Base-by-base conservation (phyloP, 2,113 vertebrate species). In the Odobenus rosmarus region DNA sequence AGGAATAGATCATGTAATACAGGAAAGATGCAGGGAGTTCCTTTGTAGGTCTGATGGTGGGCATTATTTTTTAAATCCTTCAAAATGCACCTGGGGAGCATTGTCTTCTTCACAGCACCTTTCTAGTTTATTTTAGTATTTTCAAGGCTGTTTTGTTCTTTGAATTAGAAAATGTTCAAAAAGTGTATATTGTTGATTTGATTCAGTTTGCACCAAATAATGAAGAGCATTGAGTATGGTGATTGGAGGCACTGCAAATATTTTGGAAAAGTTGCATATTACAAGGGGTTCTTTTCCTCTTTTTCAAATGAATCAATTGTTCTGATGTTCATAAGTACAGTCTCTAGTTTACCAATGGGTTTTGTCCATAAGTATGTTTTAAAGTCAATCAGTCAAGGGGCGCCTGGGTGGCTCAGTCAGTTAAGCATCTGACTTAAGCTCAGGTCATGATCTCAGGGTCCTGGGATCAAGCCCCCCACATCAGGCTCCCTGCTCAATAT, bases 161-260 rank as follows among this genome's bases (percentile, higher is more conserved):
- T 88, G 46, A 88, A 82, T 80, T 93, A 39, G 72, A 94, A 90
- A 95, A 86, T 82, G 3, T 86, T 72, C n/a, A 19, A 86, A 55
- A 28, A 67, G 6, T 89, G 21, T 19, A 16, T 76, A n/a, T 71
- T n/a, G 36, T 49, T 90, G 42, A 53, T 42, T 89, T 49, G 85
- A 92, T 61, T 81, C 28, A 3, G 10, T 77, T 85, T 85, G 33
- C 55, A 72, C 42, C 46, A 77, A 94, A 93, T 16, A 94, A 69
- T 18, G n/a, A 95, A 42, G 36, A 93, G 11, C 31, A 24, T 79
- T 88, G 69, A 57, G 24, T 46, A 16, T 61, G 62, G 18, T 67
- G 55, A 81, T 42, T 33, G 21, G 61, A 92, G 42, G 12, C 69
- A 83, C 36, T 36, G 15, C 69, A 80, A 61, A 18, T 18, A 79